These are phyloP conservation scores for Cephus nigrinus DNA, from an alignment of 2,888 invertebrate genomes.

Conservation along the genomic window DNA sequence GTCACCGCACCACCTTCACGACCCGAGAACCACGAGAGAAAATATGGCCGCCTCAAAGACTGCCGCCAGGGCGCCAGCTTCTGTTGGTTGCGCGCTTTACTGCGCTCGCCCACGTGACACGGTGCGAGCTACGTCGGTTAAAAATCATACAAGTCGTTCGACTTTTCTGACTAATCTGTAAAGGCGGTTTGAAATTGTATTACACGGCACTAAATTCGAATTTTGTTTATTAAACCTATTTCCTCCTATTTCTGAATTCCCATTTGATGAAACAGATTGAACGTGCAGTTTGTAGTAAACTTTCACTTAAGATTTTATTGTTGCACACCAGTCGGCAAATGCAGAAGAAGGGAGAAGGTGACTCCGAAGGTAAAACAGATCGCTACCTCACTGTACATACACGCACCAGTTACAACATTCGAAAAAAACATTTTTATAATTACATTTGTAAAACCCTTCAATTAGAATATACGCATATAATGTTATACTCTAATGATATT, in stretches of 20 bases:
- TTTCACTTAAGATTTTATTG: background rate
- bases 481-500: background rate
- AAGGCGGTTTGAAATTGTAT: background rate
- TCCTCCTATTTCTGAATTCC: background rate
- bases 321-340: background rate
- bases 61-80: constrained; percentile 43
- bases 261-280: background rate
- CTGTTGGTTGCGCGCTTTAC: constrained; percentile 1
- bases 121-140: background rate
- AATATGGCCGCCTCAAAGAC: constrained; percentile 58
- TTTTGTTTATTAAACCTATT: background rate
- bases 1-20: constrained; percentile 54
- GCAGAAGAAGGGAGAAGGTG: background rate
- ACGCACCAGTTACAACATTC: background rate
- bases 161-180: background rate
- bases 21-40: constrained; percentile 55
- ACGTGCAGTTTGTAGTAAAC: background rate
- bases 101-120: background rate
- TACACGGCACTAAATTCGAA: background rate
- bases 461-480: background rate
- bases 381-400: background rate
- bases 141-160: background rate
- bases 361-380: background rate
- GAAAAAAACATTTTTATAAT: background rate
- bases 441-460: background rate